Evolutionary conservation across 1,140 invertebrate genomes (phyloP).

Genomic region (Carcinoscorpius rotundicauda): DNA sequence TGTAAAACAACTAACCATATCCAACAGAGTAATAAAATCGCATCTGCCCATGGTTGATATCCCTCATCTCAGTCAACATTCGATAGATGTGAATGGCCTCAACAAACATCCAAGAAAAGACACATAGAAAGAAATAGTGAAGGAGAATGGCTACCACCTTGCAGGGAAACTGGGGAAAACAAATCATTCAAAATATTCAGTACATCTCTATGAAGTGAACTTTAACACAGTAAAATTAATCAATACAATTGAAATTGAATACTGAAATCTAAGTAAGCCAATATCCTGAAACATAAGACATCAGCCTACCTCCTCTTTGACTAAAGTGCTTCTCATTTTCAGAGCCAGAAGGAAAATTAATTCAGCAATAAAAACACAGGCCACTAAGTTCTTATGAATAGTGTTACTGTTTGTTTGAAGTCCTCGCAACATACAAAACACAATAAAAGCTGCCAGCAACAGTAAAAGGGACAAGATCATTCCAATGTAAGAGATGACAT

Average conservation of each 20-base stretch:
- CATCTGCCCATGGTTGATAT: constrained; percentile 91
- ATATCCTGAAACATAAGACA: neutral
- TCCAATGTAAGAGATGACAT: constrained; percentile 75
- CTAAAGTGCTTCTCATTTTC: constrained; percentile 57
- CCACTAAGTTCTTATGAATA: constrained; percentile 83
- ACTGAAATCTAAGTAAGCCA: constrained; percentile 1
- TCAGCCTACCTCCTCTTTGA: constrained; percentile 40
- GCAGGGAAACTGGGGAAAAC: constrained; percentile 53
- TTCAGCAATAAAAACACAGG: constrained; percentile 74
- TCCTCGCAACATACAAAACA: constrained; percentile 57
- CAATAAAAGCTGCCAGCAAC: constrained; percentile 45
- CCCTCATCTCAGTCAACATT: constrained; percentile 88
- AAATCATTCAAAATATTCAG: neutral
- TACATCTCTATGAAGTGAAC: too few relatives aligned
- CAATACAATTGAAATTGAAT: neutral
- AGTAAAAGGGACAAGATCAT: constrained; percentile 59
- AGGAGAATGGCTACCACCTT: constrained; percentile 80
- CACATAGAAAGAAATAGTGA: constrained; percentile 82
- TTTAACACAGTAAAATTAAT: neutral
- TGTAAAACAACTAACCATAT: constrained; percentile 47
- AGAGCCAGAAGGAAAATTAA: constrained; percentile 73
- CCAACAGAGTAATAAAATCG: constrained; percentile 88
- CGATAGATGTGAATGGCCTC: constrained; percentile 85
- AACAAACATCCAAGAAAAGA: constrained; percentile 81
- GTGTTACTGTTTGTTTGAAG: constrained; percentile 80